Evolutionary conservation across 1,140 invertebrate genomes (phyloP), one percentile per base, ranked within the genome.

Genomic region (Apis mellifera): DNA sequence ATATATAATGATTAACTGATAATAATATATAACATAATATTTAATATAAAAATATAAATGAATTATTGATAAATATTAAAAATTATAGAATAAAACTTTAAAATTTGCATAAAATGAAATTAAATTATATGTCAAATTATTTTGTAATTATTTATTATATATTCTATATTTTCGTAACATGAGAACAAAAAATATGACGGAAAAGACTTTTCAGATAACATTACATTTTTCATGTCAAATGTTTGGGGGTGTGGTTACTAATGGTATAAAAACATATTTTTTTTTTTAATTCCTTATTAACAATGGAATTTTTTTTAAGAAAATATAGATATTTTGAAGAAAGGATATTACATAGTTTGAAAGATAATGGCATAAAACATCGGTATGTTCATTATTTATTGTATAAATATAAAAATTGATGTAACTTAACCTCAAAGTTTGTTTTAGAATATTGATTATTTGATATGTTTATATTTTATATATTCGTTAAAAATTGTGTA

Each of bases 301-400:
- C 59, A 83, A 91, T 90, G 87, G 82, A 89, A 26, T 32, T 66
- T 50, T 42, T 87, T 17, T 74, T 81, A 17, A 32, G 23, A n/a
- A 82, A 57, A 21, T 90, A 91, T 59, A 42, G 48, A 9, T 55
- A 54, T 69, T 79, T 88, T 12, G 89, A 90, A 48, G 15, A 77
- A 26, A 89, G 69, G 19, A 86, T 91, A 84, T 69, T 90, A 60
- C 70, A 74, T 50, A 90, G 74, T 50, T 59, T 91, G 62, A 74
- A 84, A 60, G 73, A 55, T 48, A 90, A 87, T 70, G 88, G 84
- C 19, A 85, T 91, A 79, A 32, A 77, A 66, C 84, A 87, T 71
- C 86, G 89, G 89, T 90, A 87, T 12, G 86, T 84, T 57, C 52
- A 54, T 17, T 59, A 50, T 64, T 64, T 50, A 65, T 48, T 57